Base-by-base conservation (phyloP, 2,113 vertebrate genomes). In the Rhinolophus ferrumequinum region DNA sequence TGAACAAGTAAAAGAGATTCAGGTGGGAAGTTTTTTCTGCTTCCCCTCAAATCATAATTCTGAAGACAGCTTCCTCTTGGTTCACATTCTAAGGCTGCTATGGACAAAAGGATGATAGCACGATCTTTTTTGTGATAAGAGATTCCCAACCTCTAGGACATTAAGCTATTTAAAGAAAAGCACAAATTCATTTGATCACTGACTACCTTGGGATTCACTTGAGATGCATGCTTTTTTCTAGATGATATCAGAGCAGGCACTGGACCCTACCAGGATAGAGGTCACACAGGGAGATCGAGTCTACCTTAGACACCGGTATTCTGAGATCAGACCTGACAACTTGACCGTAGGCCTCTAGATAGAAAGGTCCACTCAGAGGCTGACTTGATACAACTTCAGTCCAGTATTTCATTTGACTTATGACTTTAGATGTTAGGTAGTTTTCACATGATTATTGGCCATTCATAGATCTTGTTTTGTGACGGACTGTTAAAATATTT, bases 201-300 rank as follows among this genome's bases (percentile, higher is more conserved):
- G 52, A 67, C 4, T 62, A 41, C 22, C 13, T 54, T 75, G 30
- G 50, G 6, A 62, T 33, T n/a, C 33, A 44, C 24, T 33, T 26
- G 44, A 77, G 90, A 50, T 18, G 4, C 6, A 19, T 16, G 10
- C 58, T 1, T 33, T 9, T 0, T 76, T 6, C 81, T 88, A 3
- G 5, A 22, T 24, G n/a, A 44, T 28, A 7, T 50, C 28, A 14
- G 22, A 52, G 50, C 13, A 54, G 62, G 2, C 44, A 14, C 5
- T 44, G 47, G 28, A 19, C 6, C 14, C 7, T 67, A 5, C 4
- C 44, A 79, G 50, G 75, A 62, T 10, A 82, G 41, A 84, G 19
- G 1, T 22, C 30, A 9, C 11, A 13, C 6, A 9, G 6, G 5
- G 4, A 69, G 8, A 56, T 33, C n/a, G 47, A n/a, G 2, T 30